Conservation (phyloP, 2,888 invertebrate species). For the Nemapogon koenigi region DNA sequence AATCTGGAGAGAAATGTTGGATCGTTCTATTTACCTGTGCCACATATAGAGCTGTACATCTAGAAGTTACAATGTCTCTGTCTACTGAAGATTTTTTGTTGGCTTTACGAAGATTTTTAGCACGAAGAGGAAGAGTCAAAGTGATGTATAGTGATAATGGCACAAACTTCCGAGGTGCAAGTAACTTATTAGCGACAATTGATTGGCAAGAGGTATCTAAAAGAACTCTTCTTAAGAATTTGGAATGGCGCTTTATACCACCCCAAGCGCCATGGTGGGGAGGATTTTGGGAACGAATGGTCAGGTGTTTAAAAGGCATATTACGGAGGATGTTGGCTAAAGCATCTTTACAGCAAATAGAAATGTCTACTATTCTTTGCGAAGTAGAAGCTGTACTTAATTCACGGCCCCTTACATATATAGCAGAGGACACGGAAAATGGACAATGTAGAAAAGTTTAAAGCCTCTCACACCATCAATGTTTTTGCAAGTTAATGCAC, state of each 20-base stretch:
- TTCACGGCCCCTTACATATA: no score
- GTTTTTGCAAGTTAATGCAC: constrained; percentile 2
- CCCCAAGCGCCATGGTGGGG: constrained; percentile 9
- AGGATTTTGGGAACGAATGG: constrained; percentile 10
- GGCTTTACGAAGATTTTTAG: constrained; percentile 8
- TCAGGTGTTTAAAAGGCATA: constrained; percentile 5
- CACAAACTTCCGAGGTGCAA: constrained; percentile 10
- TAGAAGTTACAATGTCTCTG: constrained; percentile 10
- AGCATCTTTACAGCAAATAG: constrained; percentile 3
- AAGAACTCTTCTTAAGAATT: no score
- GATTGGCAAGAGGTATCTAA: constrained; percentile 1
- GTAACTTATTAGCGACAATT: constrained; percentile 3
- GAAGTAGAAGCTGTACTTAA: constrained; percentile 9
- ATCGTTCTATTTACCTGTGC: constrained; percentile 12
- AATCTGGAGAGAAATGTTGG: constrained; percentile 10
- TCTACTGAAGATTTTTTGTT: constrained; percentile 10
- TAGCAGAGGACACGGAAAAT: background rate
- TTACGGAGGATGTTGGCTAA: constrained; percentile 9
- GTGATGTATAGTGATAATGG: constrained; percentile 11
- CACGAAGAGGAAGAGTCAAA: constrained; percentile 8
- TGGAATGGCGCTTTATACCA: no score
- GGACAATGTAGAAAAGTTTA: no score
- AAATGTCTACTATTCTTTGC: constrained; percentile 8
- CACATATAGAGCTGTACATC: constrained; percentile 10
- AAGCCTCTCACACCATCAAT: background rate